Base-by-base conservation (phyloP, 2,888 invertebrate species). In the Orchesellides sinensis region DNA sequence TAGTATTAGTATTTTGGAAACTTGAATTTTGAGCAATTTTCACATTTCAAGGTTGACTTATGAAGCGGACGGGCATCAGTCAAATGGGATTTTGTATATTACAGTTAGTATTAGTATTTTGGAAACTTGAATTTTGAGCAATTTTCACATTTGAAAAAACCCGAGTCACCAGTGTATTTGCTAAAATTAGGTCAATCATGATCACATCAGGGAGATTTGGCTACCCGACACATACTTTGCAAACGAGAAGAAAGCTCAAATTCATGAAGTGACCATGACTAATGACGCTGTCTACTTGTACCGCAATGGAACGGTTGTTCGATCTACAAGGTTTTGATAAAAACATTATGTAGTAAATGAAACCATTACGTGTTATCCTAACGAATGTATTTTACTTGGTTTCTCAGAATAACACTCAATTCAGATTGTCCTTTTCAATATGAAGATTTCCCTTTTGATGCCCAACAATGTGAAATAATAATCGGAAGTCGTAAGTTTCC, bases 191-290 rank as follows among this genome's bases (percentile, higher is more conserved):
- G 47, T 77, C 4, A 77, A 27, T 19, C 59, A 68, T 25, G 78
- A 78, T 5, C 69, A 78, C 70, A 63, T n/a, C 0, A 47, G 78
- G 0, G 83, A 78, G 23, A 6, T 83, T 0, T 83, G 83, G 83
- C 35, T 83, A 3, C 78, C 83, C 0, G 78, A 83, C 49, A 73
- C 78, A 0, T 66, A 29, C 23, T 27, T 83, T 23, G 52, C n/a
- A 23, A 72, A 78, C 25, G 83, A 78, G 47, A 78, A 68, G 27
- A 68, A 52, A 40, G 19, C 66, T 3, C 45, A 52, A 19, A 49
- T 70, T 14, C 70, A 82, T 47, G 70, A 69, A 29, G 17, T 32
- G 32, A 47, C 74, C 2, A 59, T 63, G 6, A 52, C 45, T 0
- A 73, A 78, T 29, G 83, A 83, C 25, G 66, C 63, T 12, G 40